These are phyloP conservation scores for Lasioglossum calceatum DNA, from an alignment of 2,888 invertebrate species.

Conservation along the genomic window DNA sequence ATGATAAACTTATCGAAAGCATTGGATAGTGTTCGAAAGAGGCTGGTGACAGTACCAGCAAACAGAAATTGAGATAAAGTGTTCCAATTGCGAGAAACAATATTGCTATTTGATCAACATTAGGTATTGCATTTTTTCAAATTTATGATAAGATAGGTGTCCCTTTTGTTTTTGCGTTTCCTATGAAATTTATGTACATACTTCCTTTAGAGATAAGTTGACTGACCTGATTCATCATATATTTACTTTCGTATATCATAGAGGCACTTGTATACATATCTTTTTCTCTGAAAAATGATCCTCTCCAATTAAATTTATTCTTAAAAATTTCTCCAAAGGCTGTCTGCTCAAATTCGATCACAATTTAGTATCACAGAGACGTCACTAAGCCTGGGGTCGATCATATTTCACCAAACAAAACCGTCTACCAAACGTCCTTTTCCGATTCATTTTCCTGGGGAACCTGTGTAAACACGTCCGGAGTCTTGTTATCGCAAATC, in stretches of 20 bases:
- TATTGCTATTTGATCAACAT: neutral
- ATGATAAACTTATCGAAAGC: neutral
- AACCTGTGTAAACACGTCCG: neutral
- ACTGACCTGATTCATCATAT: neutral
- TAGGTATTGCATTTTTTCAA: neutral
- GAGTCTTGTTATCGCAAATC: neutral
- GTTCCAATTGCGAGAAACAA: neutral
- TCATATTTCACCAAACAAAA: neutral
- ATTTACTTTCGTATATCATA: neutral
- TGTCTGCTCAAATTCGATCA: neutral
- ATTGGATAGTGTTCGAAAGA: neutral
- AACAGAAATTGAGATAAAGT: neutral
- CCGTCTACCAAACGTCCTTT: neutral
- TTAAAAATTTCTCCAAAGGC: neutral
- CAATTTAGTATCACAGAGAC: neutral
- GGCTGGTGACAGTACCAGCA: neutral
- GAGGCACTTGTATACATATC: neutral
- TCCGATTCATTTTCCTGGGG: neutral
- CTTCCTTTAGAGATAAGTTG: neutral
- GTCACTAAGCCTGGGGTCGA: neutral
- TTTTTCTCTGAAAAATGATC: neutral
- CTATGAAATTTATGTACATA: neutral
- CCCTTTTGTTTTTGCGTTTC: neutral
- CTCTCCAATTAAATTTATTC: neutral
- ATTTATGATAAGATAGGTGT: neutral